A percentile compares a stretch with the other conserved stretches of the same genome.
Conservation (phyloP, 1,140 invertebrate genomes). For the Micrasema longulum region DNA sequence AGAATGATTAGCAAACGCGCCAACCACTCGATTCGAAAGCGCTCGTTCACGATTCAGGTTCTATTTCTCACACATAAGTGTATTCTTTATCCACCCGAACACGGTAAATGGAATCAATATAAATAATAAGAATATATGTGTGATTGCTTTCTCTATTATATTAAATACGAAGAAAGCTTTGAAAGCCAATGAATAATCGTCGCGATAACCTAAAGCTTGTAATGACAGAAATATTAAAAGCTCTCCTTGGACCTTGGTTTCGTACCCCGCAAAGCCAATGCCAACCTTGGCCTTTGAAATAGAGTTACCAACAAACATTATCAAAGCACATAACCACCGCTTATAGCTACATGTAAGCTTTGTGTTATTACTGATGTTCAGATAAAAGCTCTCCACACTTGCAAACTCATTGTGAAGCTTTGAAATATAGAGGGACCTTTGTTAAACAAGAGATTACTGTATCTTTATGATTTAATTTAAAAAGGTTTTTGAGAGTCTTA, state of each 20-base stretch:
- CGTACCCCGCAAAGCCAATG: slow-evolving; percentile 28
- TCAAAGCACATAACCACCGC: too few species aligned
- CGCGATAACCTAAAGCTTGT: slow-evolving; percentile 25
- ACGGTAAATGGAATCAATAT: too few species aligned
- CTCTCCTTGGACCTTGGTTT: slow-evolving; percentile 29
- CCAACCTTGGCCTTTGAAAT: slow-evolving; percentile 33
- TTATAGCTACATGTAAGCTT: slow-evolving; percentile 21
- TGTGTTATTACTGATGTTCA: slow-evolving; percentile 37
- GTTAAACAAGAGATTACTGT: not conserved
- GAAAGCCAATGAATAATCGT: slow-evolving; percentile 13
- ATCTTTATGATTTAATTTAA: not conserved
- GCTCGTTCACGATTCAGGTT: too few species aligned
- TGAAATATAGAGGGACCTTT: slow-evolving; percentile 15
- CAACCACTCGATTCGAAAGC: too few species aligned
- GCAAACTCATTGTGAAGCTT: slow-evolving; percentile 19
- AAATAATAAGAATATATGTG: too few species aligned
- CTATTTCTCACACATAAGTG: too few species aligned
- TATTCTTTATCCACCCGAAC: too few species aligned
- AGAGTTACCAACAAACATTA: not conserved
- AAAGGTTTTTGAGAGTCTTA: too few species aligned
- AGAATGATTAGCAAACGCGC: too few species aligned
- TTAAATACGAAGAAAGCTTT: too few species aligned
- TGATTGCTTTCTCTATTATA: too few species aligned
- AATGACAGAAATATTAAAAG: slow-evolving; percentile 28
- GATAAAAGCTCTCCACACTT: slow-evolving; percentile 30